A percentile compares a stretch with the other conserved stretches of the same genome.
phyloP scores from a whole-genome alignment of 2,113 vertebrate genomes.

The Todiramphus saurophagus region DNA sequence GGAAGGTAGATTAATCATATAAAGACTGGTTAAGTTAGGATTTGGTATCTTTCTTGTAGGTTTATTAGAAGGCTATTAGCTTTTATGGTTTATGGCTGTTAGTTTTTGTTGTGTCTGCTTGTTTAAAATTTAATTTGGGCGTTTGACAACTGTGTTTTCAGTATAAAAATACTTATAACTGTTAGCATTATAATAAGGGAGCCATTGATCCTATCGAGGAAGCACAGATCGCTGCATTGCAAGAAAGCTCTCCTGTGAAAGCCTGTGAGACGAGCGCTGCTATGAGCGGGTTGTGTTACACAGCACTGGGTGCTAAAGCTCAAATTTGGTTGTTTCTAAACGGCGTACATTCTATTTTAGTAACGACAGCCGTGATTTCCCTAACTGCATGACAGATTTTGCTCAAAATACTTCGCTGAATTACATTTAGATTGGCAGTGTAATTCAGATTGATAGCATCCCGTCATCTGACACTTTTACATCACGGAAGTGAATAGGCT shows the following conservation, averaged over 20 bases:
- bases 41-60: not conserved
- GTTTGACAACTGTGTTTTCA: not conserved
- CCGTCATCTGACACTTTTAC: not conserved
- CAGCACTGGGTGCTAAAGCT: not conserved
- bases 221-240: not conserved
- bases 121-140: not conserved
- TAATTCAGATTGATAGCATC: not conserved
- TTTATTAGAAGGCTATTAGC: not conserved
- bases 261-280: not conserved
- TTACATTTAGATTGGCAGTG: not conserved
- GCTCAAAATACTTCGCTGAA: not conserved
- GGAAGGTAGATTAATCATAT: not conserved
- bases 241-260: not conserved
- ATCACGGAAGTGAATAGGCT: not conserved
- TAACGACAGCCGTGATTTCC: not conserved
- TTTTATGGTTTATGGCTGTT: not conserved
- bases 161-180: not conserved
- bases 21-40: not conserved
- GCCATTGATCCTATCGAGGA: not conserved
- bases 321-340: not conserved
- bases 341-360: not conserved
- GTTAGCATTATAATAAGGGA: not conserved
- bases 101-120: not conserved
- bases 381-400: not conserved
- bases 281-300: accelerated